Conservation (phyloP, 2,888 invertebrate species). For the Limnephilus marmoratus region DNA sequence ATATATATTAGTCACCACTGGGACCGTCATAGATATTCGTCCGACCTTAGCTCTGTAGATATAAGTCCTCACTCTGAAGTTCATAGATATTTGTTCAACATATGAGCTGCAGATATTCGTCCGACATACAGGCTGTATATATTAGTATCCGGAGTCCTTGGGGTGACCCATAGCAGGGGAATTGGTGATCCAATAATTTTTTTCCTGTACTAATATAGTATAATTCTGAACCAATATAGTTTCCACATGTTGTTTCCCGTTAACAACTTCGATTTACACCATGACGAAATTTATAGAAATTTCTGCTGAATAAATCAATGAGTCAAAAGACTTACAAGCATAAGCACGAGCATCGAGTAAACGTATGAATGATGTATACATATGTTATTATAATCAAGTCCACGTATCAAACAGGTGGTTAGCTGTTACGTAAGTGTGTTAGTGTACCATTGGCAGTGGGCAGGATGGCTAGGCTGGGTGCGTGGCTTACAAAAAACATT, state of each 20-base stretch:
- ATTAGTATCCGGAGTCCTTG: no score
- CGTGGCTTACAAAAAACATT: neutral
- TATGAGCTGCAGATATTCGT: no score
- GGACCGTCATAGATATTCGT: no score
- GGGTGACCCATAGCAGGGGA: no score
- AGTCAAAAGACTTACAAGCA: neutral
- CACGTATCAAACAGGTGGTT: conserved; percentile 24
- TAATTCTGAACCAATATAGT: no score
- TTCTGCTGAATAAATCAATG: neutral
- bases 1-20: no score
- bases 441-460: conserved; percentile 6
- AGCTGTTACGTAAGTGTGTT: conserved; percentile 3
- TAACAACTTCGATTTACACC: neutral
- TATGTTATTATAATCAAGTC: neutral
- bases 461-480: neutral
- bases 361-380: neutral
- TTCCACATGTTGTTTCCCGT: neutral
- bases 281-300: neutral
- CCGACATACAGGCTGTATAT: no score
- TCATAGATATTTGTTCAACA: no score
- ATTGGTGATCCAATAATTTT: no score
- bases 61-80: no score
- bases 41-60: no score
- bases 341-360: neutral
- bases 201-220: no score